Conservation (phyloP, 23 tunicate species). For the Phallusia fumigata region DNA sequence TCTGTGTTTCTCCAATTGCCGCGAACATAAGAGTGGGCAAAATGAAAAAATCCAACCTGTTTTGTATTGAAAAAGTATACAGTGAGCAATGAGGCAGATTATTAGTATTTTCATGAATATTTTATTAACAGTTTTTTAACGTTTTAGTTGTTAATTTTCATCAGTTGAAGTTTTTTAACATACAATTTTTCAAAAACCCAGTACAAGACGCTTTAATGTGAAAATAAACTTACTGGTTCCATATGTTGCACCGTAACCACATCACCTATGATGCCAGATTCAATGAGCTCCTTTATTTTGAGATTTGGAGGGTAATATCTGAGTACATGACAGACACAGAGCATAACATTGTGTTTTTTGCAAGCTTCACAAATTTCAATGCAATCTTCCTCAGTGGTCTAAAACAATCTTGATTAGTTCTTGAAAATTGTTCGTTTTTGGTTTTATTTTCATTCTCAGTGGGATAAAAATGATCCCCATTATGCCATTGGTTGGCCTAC, state of each 20-base stretch:
- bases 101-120: no score
- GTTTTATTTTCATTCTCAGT: conserved; percentile 2
- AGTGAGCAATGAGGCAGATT: no score
- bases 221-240: conserved; percentile 49
- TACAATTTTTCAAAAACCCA: no score
- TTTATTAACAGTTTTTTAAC: no score
- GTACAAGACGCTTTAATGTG: no score
- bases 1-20: conserved; percentile 67
- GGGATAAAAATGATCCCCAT: no score
- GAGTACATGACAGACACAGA: conserved; percentile 71
- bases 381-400: conserved; percentile 57
- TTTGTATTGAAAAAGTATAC: neutral
- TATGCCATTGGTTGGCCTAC: no score
- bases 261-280: conserved; percentile 66
- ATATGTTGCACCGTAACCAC: conserved; percentile 64
- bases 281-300: conserved; percentile 65
- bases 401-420: neutral
- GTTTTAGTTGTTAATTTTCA: no score
- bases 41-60: conserved; percentile 64
- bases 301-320: conserved; percentile 62
- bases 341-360: conserved; percentile 45
- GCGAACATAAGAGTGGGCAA: conserved; percentile 82
- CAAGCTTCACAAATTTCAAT: conserved; percentile 43
- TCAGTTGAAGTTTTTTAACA: no score
- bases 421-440: no score